These are phyloP conservation scores for Acronicta alni DNA, from an alignment of 2,888 invertebrate genomes.

Conservation along the genomic window DNA sequence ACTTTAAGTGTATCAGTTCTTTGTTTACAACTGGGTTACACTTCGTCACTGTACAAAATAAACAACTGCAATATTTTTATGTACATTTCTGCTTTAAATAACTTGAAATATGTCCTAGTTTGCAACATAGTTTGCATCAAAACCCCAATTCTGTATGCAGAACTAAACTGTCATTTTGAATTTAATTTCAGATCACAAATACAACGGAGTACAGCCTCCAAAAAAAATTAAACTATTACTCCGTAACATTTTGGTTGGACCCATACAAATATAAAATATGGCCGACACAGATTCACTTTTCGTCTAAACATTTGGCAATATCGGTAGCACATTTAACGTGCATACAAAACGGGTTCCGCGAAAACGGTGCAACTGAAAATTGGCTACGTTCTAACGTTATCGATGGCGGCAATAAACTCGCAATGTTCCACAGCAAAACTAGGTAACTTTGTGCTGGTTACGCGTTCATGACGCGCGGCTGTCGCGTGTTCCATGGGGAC, in stretches of 20 bases:
- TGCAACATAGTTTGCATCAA: conserved; percentile 3
- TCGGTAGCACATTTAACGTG: conserved; percentile 50
- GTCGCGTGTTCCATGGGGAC: not conserved
- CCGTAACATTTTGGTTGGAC: conserved; percentile 15
- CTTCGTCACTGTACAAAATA: not conserved
- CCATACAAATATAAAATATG: conserved; percentile 52
- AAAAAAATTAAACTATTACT: conserved; percentile 14
- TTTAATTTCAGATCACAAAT: conserved; percentile 7
- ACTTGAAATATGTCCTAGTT: not conserved
- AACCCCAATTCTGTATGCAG: not conserved
- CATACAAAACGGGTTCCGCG: conserved; percentile 36
- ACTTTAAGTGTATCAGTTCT: conserved; percentile 11
- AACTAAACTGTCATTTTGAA: conserved; percentile 8
- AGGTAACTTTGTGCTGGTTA: conserved; percentile 37
- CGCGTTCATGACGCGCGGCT: conserved; percentile 33
- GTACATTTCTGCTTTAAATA: conserved; percentile 6
- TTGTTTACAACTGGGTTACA: not conserved
- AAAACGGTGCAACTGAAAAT: conserved; percentile 56
- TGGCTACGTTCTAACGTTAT: conserved; percentile 52
- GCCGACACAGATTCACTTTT: conserved; percentile 53
- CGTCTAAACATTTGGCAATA: conserved; percentile 47
- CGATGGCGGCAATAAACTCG: conserved; percentile 59
- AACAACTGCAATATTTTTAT: not conserved
- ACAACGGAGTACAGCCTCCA: conserved; percentile 1
- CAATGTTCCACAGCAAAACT: conserved; percentile 52